Percentiles rank a stretch among this genome's conserved stretches.
phyloP scores from a whole-genome alignment of 1,140 invertebrate species.

The Frieseomelitta varia region DNA sequence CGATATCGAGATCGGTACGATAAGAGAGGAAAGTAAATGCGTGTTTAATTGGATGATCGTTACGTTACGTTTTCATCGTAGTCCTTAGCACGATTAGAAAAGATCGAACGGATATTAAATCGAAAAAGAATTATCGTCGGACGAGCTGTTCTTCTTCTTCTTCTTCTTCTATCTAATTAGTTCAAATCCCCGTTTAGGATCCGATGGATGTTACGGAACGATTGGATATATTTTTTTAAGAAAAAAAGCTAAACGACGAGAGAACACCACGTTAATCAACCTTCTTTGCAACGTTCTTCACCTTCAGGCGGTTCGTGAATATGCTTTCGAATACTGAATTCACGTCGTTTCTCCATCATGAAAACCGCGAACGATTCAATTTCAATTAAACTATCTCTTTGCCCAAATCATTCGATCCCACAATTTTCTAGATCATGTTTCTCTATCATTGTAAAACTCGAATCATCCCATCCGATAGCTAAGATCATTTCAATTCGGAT shows the following conservation, averaged over 20 bases:
- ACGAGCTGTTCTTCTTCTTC: background rate
- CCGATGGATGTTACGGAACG: background rate
- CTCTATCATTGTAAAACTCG: too few species aligned
- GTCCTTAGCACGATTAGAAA: background rate
- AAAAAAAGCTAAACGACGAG: constrained; percentile 33
- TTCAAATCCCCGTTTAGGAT: constrained; percentile 1
- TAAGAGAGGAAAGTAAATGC: constrained; percentile 22
- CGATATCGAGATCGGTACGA: background rate
- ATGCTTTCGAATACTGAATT: background rate
- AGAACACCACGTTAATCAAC: background rate
- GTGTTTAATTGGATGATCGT: background rate
- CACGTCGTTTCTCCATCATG: background rate
- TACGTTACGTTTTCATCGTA: background rate
- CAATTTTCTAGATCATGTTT: too few species aligned
- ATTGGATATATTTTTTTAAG: constrained; percentile 32
- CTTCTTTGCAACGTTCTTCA: background rate
- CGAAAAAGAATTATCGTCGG: background rate
- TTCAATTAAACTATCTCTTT: too few species aligned
- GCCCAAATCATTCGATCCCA: background rate
- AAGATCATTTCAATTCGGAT: too few species aligned
- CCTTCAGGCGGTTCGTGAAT: background rate
- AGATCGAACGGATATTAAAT: constrained; percentile 16
- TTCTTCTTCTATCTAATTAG: constrained; percentile 11
- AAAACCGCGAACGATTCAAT: background rate
- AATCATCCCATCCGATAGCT: too few species aligned